These are phyloP conservation scores for Agrotis exclamationis DNA, from an alignment of 2,888 invertebrate species.

Conservation along the genomic window DNA sequence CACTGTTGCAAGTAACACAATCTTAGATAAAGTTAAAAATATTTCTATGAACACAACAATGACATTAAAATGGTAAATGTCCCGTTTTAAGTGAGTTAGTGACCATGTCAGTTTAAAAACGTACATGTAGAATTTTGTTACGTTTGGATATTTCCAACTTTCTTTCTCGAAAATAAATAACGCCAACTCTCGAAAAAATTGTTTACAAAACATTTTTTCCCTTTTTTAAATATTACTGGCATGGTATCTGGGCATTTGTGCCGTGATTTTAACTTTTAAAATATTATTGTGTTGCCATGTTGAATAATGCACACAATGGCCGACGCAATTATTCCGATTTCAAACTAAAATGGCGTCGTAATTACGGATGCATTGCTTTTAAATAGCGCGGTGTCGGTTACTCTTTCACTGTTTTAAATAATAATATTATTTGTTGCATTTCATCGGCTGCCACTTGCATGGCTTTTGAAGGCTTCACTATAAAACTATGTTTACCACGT, in stretches of 20 bases:
- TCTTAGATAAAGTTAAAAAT: no score
- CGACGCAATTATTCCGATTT: slow-evolving; percentile 50
- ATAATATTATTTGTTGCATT: slow-evolving; percentile 25
- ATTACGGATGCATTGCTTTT: slow-evolving; percentile 43
- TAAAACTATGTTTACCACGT: background rate
- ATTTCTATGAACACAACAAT: no score
- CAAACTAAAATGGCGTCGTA: slow-evolving; percentile 39
- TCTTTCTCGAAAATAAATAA: no score
- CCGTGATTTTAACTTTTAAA: no score
- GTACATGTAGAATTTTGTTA: slow-evolving; percentile 10
- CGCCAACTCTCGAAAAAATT: no score
- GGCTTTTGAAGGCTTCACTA: background rate
- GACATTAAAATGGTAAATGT: no score
- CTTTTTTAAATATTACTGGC: no score
- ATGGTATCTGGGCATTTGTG: no score
- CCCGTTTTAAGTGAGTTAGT: no score
- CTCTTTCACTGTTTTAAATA: slow-evolving; percentile 26
- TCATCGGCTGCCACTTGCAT: background rate
- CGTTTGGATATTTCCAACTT: slow-evolving; percentile 24
- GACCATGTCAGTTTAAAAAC: no score
- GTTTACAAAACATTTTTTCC: no score
- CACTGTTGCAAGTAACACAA: no score
- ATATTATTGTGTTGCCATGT: slow-evolving; percentile 11
- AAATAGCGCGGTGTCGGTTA: slow-evolving; percentile 32
- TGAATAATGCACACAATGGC: slow-evolving; percentile 31